phyloP scores from a whole-genome alignment of 2,888 invertebrate genomes.

The Pseudanteris insignis region DNA sequence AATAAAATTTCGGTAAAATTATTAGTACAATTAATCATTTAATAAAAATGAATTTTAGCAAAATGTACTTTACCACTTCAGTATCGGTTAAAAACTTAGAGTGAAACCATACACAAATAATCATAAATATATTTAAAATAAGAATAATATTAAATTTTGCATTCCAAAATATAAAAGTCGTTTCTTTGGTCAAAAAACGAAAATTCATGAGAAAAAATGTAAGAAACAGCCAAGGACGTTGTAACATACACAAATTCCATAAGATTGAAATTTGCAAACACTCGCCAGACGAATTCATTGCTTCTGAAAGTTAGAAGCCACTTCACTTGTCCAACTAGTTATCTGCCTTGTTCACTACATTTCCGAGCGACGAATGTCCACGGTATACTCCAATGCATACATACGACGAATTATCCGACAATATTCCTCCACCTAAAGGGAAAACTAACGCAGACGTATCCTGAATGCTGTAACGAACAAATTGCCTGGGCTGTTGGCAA shows the following conservation, averaged over 20 bases:
- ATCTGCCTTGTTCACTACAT: constrained; percentile 25
- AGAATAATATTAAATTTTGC: too few relatives aligned
- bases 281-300: constrained; percentile 38
- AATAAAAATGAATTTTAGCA: too few relatives aligned
- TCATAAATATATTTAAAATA: too few relatives aligned
- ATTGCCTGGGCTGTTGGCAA: constrained; percentile 15
- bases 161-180: too few relatives aligned
- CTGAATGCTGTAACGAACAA: constrained; percentile 31
- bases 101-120: too few relatives aligned
- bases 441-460: constrained; percentile 14
- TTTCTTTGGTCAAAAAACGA: too few relatives aligned
- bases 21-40: too few relatives aligned
- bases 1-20: too few relatives aligned
- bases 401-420: constrained; percentile 41
- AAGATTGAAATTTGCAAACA: constrained; percentile 28
- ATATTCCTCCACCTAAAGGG: constrained; percentile 7
- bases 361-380: constrained; percentile 35
- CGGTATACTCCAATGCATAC: constrained; percentile 35
- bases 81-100: too few relatives aligned
- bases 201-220: too few relatives aligned
- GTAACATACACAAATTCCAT: constrained; percentile 34
- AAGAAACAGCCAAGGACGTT: constrained; percentile 19
- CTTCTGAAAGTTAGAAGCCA: constrained; percentile 28
- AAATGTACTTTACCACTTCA: too few relatives aligned
- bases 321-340: constrained; percentile 27